Percentiles rank a stretch among this genome's conserved stretches.
These are phyloP conservation scores for Heliconius melpomene DNA, from an alignment of 1,140 invertebrate genomes.

Conservation along the genomic window DNA sequence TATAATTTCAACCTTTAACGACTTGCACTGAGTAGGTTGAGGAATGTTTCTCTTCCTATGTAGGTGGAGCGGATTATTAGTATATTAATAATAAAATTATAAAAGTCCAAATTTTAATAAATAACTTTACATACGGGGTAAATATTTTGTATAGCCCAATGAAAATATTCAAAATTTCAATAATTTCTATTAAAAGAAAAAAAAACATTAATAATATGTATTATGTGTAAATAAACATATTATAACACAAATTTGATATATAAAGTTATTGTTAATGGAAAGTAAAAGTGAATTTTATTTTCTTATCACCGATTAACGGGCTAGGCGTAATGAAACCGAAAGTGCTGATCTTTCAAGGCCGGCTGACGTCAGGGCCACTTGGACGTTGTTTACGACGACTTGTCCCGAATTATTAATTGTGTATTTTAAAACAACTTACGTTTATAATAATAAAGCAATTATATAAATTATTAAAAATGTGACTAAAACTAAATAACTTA, in stretches of 20 bases:
- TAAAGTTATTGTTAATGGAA: not conserved
- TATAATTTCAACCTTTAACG: not conserved
- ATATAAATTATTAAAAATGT: not conserved
- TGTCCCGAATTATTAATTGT: not conserved
- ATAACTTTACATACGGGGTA: too few species aligned
- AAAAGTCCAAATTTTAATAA: not conserved
- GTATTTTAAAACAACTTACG: not conserved
- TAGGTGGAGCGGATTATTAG: not conserved
- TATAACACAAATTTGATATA: not conserved
- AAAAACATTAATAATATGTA: too few species aligned
- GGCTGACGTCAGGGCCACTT: constrained; percentile 17
- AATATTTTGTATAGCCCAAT: too few species aligned
- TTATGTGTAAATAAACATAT: not conserved
- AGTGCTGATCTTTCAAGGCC: constrained; percentile 34
- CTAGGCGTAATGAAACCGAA: constrained; percentile 31
- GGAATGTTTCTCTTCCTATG: not conserved
- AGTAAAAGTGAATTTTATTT: constrained; percentile 2
- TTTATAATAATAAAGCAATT: not conserved
- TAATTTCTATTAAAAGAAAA: too few species aligned
- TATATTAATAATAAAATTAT: not conserved
- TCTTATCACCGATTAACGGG: constrained; percentile 23
- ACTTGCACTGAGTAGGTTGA: not conserved
- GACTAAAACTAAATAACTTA: too few species aligned
- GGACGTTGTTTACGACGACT: not conserved
- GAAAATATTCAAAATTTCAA: too few species aligned